Base-by-base conservation (phyloP, 1,140 invertebrate genomes). In the Anadara kagoshimensis region DNA sequence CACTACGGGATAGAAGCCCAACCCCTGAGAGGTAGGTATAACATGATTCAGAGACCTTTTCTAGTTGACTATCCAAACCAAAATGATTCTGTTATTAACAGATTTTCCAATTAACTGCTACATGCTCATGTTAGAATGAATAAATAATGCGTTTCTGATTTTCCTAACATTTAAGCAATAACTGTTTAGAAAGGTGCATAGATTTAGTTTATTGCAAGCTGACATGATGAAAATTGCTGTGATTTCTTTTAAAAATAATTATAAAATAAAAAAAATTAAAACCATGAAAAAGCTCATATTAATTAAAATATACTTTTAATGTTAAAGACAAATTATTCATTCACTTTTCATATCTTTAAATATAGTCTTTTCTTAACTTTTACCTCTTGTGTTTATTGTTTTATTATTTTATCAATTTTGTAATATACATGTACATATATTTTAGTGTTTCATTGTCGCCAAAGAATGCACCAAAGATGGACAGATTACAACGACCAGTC, bases 401-500 rank as follows among this genome's bases (percentile, higher is more conserved):
- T n/a, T n/a, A n/a, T n/a, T n/a, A n/a, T 26, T 47, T 3, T 57
- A 57, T 54, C n/a, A 53, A 53, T 14, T 44, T 45, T 22, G 22
- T 16, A n/a, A n/a, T n/a, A n/a, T n/a, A n/a, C 7, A 24, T 53
- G 14, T 67, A 20, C 20, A 18, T 49, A 24, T 51, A 53, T 75
- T 67, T 44, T 26, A 75, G 73, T 24, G 70, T 75, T 36, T 65
- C 73, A 8, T 51, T 54, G 54, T 75, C 73, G 11, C 73, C 73
- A 29, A 70, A 75, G 56, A 61, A 67, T 44, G 51, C 51, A 20
- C 29, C 62, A 14, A 70, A 66, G 10, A 18, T 75, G 18, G 73
- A 75, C 18, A 44, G 43, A 4, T 41, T 69, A 20, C 68, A 51
- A 29, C 53, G 61, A 20, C 53, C 67, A 29, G 67, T 67, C 29